A percentile compares a stretch with the other conserved stretches of the same genome.
Evolutionary conservation across 2,113 vertebrate genomes (phyloP).

Genomic region (Mobula birostris): DNA sequence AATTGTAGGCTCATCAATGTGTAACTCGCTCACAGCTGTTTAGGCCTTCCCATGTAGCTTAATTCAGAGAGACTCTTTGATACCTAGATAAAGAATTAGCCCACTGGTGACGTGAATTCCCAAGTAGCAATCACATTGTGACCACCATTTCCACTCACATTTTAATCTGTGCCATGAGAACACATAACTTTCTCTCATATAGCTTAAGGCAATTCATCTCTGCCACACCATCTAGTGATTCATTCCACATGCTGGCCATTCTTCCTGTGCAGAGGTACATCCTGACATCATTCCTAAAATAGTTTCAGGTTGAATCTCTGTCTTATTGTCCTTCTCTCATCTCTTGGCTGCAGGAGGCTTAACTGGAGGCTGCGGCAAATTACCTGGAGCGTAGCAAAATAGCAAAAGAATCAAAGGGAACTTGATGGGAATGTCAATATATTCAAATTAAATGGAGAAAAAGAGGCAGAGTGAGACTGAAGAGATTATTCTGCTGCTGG

Average conservation of each 20-base stretch:
- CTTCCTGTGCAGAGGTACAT: background rate
- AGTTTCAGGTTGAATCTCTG: background rate
- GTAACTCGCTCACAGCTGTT: background rate
- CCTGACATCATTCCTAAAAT: background rate
- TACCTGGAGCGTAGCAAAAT: too few relatives aligned
- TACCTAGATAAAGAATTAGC: slow-evolving; percentile 34
- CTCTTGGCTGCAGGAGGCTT: background rate
- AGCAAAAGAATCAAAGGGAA: too few relatives aligned
- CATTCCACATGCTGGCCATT: background rate
- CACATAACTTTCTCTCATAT: background rate
- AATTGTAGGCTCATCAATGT: background rate
- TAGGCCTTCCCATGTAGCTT: background rate
- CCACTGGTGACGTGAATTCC: slow-evolving; percentile 47
- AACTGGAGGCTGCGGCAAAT: too few relatives aligned
- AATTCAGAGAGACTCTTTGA: background rate
- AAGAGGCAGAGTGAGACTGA: too few relatives aligned
- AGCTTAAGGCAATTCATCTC: background rate
- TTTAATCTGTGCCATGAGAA: too few relatives aligned
- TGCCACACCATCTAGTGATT: background rate
- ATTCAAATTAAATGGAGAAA: too few relatives aligned
- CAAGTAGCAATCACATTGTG: slow-evolving; percentile 39
- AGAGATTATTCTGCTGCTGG: too few relatives aligned
- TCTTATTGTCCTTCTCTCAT: background rate
- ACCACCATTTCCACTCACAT: too few relatives aligned
- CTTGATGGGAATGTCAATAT: too few relatives aligned